phyloP scores from a whole-genome alignment of 2,888 invertebrate species.

The Trissolcus brochymenae region DNA sequence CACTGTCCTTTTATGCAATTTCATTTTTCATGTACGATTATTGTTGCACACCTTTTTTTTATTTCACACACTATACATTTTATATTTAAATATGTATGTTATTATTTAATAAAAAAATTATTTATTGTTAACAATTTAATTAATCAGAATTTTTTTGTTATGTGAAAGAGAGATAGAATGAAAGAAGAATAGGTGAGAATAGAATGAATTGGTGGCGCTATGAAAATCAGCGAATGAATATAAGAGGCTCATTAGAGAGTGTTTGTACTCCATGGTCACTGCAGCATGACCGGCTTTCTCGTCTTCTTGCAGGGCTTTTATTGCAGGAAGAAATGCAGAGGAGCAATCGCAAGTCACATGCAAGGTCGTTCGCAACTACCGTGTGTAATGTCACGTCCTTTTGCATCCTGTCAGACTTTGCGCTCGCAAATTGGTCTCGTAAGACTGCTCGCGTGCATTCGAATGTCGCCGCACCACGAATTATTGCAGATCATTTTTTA shows the following conservation, averaged over 20 bases:
- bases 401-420: slow-evolving; percentile 48
- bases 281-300: slow-evolving; percentile 76
- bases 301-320: slow-evolving; percentile 70
- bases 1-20: too few relatives aligned
- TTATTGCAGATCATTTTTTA: slow-evolving; percentile 1
- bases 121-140: too few relatives aligned
- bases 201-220: slow-evolving; percentile 67
- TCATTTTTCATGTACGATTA: too few relatives aligned
- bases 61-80: too few relatives aligned
- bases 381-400: slow-evolving; percentile 58
- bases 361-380: slow-evolving; percentile 72
- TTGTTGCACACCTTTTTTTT: too few relatives aligned
- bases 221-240: slow-evolving; percentile 67
- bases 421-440: slow-evolving; percentile 36
- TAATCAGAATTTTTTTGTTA: too few relatives aligned
- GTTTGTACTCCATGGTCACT: slow-evolving; percentile 75
- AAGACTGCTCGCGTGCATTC: slow-evolving; percentile 10
- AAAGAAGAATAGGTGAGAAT: slow-evolving; percentile 36
- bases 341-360: slow-evolving; percentile 67
- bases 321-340: slow-evolving; percentile 69
- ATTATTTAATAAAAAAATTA: too few relatives aligned
- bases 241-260: slow-evolving; percentile 75
- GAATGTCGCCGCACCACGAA: slow-evolving; percentile 3
- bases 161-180: slow-evolving; percentile 10
- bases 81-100: too few relatives aligned